Conservation (phyloP, 2,797 vertebrate species). For the Cebuella pygmaea region DNA sequence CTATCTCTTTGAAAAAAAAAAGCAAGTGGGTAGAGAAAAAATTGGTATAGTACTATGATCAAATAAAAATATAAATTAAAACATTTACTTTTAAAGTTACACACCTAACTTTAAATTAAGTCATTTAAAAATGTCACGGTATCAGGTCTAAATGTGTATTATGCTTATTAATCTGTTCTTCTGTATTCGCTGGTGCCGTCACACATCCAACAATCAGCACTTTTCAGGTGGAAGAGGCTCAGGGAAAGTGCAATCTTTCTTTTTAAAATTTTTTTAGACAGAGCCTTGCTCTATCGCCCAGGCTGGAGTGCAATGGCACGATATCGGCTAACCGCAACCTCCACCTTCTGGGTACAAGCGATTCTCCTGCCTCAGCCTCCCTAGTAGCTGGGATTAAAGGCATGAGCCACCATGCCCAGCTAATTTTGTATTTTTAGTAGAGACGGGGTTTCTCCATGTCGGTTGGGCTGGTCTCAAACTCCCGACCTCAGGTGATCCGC, state of each 20-base stretch:
- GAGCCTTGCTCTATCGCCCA: too few species aligned
- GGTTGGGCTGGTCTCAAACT: too few species aligned
- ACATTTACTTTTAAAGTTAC: background rate
- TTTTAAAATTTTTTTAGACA: too few species aligned
- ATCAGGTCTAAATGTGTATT: background rate
- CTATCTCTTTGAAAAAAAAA: background rate
- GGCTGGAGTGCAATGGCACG: too few species aligned
- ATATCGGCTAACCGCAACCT: too few species aligned
- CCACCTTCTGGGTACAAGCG: too few species aligned
- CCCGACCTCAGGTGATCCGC: too few species aligned
- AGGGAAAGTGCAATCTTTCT: slow-evolving; percentile 23
- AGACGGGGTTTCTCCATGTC: too few species aligned
- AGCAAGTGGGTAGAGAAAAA: background rate
- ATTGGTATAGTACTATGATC: background rate
- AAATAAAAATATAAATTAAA: slow-evolving; percentile 20
- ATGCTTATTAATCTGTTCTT: slow-evolving; percentile 7
- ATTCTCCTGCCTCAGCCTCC: too few species aligned
- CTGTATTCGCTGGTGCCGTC: slow-evolving; percentile 12
- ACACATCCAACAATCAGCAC: slow-evolving; percentile 10
- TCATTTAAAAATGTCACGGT: background rate
- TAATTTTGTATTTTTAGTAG: too few species aligned
- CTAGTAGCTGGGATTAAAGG: too few species aligned
- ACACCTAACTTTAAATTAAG: background rate
- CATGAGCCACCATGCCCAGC: too few species aligned
- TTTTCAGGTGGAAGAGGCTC: slow-evolving; percentile 7